phyloP scores from a whole-genome alignment of 2,113 vertebrate genomes.

The Cebus imitator region DNA sequence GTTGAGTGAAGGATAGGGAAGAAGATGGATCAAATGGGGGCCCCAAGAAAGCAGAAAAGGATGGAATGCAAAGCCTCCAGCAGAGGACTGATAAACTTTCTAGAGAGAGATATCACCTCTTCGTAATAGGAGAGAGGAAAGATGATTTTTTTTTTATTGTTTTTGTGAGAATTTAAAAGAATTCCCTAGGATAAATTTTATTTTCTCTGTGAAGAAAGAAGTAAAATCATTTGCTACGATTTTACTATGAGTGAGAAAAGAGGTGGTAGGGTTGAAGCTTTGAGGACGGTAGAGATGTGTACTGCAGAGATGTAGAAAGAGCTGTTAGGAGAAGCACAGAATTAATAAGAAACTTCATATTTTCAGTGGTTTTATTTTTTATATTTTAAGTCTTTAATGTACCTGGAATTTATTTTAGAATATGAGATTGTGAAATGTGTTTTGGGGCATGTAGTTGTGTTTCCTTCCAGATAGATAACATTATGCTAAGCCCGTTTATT shows the following conservation, averaged over 20 bases:
- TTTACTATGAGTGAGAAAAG: not conserved
- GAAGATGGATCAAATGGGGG: not conserved
- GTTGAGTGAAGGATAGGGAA: not conserved
- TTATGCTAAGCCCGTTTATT: constrained; percentile 12
- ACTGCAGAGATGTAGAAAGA: not conserved
- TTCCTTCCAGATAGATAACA: not conserved
- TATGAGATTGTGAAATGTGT: constrained; percentile 17
- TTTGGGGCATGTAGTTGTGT: constrained; percentile 25
- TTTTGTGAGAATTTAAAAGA: not conserved
- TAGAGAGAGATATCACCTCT: not conserved
- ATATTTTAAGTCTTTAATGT: constrained; percentile 37
- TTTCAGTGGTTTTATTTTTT: constrained; percentile 24
- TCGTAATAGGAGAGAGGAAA: not conserved
- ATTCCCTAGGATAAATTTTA: not conserved
- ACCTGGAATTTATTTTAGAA: constrained; percentile 34
- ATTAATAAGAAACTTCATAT: not conserved
- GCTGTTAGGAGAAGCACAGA: not conserved
- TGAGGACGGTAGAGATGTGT: not conserved
- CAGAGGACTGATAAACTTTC: not conserved
- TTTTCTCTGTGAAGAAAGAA: constrained; percentile 13
- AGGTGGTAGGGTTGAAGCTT: not conserved
- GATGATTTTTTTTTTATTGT: not conserved
- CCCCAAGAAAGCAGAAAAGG: not conserved
- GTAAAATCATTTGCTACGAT: not conserved
- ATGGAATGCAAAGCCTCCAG: not conserved